phyloP scores from a whole-genome alignment of 2,888 invertebrate species.

The Chamaedrilus cognettii region DNA sequence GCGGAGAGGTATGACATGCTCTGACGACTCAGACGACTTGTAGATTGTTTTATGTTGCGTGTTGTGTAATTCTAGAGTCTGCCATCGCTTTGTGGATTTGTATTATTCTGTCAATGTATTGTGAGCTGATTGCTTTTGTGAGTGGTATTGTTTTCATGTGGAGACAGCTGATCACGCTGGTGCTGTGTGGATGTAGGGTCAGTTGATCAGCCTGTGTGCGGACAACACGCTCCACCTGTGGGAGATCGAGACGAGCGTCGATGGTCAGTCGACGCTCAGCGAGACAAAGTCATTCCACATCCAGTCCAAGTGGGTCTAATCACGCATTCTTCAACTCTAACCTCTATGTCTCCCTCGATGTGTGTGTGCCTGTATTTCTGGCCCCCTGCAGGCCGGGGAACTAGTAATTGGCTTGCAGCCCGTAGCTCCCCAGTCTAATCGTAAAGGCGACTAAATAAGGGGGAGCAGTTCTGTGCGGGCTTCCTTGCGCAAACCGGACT shows the following conservation, averaged over 20 bases:
- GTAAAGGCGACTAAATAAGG: no score
- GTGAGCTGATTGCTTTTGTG: neutral
- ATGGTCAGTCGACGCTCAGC: neutral
- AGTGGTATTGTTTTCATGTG: no score
- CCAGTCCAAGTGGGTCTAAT: neutral
- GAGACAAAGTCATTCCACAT: neutral
- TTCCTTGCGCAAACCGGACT: no score
- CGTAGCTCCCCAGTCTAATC: no score
- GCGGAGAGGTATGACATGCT: slow-evolving; percentile 8
- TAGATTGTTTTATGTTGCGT: neutral
- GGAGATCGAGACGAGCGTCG: neutral
- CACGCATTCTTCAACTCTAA: no score
- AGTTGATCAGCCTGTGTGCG: neutral
- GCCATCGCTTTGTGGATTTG: neutral
- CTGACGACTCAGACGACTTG: neutral
- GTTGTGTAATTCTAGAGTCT: neutral
- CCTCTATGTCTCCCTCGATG: no score
- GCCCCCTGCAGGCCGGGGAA: no score
- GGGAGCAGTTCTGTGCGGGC: no score
- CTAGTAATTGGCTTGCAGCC: no score
- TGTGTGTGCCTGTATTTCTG: no score
- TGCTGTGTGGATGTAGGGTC: neutral
- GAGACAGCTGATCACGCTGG: no score
- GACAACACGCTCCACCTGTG: neutral
- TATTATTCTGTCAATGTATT: neutral